phyloP scores from a whole-genome alignment of 2,797 vertebrate genomes.

The Steatocranus sp. region DNA sequence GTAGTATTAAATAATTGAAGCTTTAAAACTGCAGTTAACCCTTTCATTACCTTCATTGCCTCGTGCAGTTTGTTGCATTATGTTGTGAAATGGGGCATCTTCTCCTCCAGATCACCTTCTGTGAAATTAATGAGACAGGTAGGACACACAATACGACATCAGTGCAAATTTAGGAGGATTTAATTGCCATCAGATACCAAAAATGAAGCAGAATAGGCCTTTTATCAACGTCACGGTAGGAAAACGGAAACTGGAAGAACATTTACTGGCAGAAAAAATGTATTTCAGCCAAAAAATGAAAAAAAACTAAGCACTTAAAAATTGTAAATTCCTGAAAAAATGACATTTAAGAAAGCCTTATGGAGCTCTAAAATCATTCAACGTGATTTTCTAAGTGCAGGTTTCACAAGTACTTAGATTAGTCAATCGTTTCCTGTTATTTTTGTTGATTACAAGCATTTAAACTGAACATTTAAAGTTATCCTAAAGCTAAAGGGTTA shows the following conservation, averaged over 20 bases:
- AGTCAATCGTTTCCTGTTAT: background rate
- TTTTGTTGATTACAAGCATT: background rate
- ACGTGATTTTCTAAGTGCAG: rapidly evolving
- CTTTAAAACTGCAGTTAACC: conserved; percentile 34
- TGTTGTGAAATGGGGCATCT: background rate
- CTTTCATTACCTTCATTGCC: conserved; percentile 46
- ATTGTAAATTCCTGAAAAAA: background rate
- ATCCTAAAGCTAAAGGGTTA: conserved; percentile 61
- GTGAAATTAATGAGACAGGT: background rate
- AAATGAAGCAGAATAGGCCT: rapidly evolving
- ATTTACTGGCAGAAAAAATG: background rate
- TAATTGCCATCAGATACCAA: background rate
- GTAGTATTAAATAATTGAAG: background rate
- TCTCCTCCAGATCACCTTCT: background rate
- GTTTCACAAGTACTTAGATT: background rate
- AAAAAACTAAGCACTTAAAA: background rate
- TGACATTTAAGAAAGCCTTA: background rate
- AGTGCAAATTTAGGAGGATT: background rate
- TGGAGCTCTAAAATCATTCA: background rate
- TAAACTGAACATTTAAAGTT: conserved; percentile 1
- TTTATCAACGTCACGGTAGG: background rate
- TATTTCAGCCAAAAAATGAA: background rate
- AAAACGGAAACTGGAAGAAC: rapidly evolving
- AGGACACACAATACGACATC: background rate
- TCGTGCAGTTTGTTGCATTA: background rate